Evolutionary conservation across 2,113 vertebrate species (phyloP), one percentile per base, ranked within the genome.

Genomic region (Dolichallabes microphthalmus): DNA sequence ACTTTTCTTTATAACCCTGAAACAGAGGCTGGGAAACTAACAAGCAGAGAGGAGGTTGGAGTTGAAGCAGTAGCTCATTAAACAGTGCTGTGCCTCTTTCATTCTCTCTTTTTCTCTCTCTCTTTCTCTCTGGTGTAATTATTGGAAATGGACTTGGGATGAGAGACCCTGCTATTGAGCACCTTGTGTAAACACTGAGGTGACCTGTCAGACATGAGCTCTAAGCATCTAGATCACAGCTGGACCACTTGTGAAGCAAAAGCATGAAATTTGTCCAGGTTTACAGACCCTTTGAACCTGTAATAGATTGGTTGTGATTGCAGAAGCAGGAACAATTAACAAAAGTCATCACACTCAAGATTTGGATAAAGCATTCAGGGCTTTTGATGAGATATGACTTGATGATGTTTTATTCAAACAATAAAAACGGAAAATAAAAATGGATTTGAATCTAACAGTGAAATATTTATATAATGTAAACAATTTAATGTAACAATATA

Each of bases 261-360:
- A 88, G 78, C 76, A 88, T 50, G 87, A 77, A 87, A 80, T 80
- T 85, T 77, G 79, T 68, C 73, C 82, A 84, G 82, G 89, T 88
- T 89, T 76, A 60, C 66, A 75, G 75, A 74, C 86, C 50, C 85
- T 90, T 90, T 92, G 86, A 87, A 88, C 87, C 87, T 88, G 83
- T 89, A 91, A 93, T 89, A 89, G 90, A 91, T 88, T 77, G 86
- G 90, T 90, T 93, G 88, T 90, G 88, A 90, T 88, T 88, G 89
- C 83, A 88, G 84, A 25, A 88, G 88, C 87, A 89, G 86, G 86
- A 92, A 86, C 83, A 85, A 83, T 86, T 86, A 91, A 86, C 87
- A 75, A 92, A 85, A 90, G 88, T 86, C 80, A 88, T 86, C 82
- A 78, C 19, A 68, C 85, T 93, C 86, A 82, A 82, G 83, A 87